phyloP scores from a whole-genome alignment of 2,113 vertebrate genomes.

The Phalacrocorax brasilianus region DNA sequence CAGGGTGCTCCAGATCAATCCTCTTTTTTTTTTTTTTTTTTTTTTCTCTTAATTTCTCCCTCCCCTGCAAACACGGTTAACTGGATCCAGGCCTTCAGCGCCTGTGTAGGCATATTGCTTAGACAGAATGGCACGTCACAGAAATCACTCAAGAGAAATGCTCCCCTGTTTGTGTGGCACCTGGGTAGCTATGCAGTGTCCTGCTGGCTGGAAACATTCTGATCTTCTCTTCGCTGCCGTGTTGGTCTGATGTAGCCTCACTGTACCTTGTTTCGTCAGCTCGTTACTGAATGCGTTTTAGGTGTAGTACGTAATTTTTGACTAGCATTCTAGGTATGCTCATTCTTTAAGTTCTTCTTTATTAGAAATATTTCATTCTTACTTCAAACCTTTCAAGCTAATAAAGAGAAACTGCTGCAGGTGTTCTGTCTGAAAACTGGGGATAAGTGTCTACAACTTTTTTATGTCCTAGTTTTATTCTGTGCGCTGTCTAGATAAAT shows the following conservation, averaged over 20 bases:
- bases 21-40: not conserved
- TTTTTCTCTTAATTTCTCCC: no score
- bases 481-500: not conserved
- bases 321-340: not conserved
- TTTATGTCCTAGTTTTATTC: not conserved
- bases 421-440: not conserved
- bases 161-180: not conserved
- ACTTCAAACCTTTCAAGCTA: not conserved
- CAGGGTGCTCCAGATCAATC: not conserved
- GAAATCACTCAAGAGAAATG: not conserved
- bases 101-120: not conserved
- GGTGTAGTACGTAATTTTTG: not conserved
- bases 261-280: fast-evolving
- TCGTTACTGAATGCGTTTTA: not conserved
- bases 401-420: not conserved
- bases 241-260: not conserved
- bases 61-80: fast-evolving
- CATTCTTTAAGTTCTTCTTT: not conserved
- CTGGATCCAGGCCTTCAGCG: not conserved
- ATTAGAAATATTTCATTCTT: not conserved
- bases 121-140: not conserved
- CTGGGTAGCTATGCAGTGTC: fast-evolving
- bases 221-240: not conserved
- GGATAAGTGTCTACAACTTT: not conserved
- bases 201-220: not conserved